Evolutionary conservation across 53 echinoderm and acorn worm species (phyloP), one percentile per base, ranked within the genome.

Genomic region (Holothuria leucospilota): DNA sequence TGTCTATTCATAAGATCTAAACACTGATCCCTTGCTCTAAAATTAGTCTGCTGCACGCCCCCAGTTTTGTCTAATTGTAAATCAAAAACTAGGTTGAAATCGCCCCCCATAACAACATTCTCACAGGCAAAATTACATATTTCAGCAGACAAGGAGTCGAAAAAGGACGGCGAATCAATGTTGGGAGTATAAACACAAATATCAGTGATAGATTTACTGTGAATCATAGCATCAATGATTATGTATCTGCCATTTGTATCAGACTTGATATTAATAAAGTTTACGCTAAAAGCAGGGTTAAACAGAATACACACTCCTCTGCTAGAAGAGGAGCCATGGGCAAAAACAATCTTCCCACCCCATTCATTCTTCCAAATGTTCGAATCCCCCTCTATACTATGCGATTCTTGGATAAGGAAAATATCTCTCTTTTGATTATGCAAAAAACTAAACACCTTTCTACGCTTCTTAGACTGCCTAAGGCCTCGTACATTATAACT

Each of bases 11-110:
- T 82, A 5, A 82, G 38, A 6, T 20, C 20, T 8, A 82, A 13
- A 20, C 64, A 82, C 62, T 62, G n/a, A 26, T 34, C 41, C 18
- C 82, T 20, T 20, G 82, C 63, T 62, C 29, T 34, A 63, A 82
- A 82, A 39, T 82, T 82, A 20, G 82, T 82, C 18, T 63, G 20
- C 7, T 13, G 40, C 0, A 18, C 4, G 20, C 82, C 82, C 0
- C 82, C 82, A 16, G 20, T 63, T 60, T 82, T 63, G 34, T 82
- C 64, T 39, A 82, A n/a, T 30, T 62, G 20, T 16, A 63, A 28
- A 18, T 63, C 62, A 39, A 82, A 64, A 16, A 82, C 82, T 9
- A 63, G 63, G 8, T 82, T 63, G 20, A 82, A n/a, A n/a, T n/a
- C 39, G 40, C 28, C 40, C n/a, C n/a, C 64, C 11, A 30, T n/a